phyloP scores from a whole-genome alignment of 2,797 vertebrate species.

The Takifugu rubripes region DNA sequence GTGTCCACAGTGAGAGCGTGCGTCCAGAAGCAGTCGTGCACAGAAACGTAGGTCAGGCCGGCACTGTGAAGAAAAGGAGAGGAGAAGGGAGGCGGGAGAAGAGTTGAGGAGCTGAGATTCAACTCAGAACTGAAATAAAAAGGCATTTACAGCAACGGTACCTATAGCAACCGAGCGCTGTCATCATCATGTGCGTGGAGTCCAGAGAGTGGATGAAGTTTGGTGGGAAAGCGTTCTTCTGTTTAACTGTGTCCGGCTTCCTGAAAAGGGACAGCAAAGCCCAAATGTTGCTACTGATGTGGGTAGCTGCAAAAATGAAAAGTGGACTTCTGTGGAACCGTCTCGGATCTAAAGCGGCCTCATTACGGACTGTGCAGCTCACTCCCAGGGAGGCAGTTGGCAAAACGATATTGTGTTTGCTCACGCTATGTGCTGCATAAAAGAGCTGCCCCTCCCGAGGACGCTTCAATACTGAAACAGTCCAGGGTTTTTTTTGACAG shows the following conservation, averaged over 20 bases:
- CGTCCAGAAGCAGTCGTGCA: constrained; percentile 98
- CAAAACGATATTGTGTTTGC: background rate
- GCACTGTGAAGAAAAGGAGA: constrained; percentile 65
- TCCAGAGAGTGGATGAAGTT: constrained; percentile 99
- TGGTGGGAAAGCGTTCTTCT: constrained; percentile 96
- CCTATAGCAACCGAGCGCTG: constrained; percentile 87
- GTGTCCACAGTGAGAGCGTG: constrained; percentile 85
- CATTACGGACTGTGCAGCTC: background rate
- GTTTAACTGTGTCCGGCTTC: constrained; percentile 89
- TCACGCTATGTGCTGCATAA: background rate
- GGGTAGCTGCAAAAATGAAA: background rate
- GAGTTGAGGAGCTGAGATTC: background rate
- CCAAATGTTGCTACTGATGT: background rate
- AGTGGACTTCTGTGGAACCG: background rate
- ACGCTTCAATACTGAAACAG: background rate
- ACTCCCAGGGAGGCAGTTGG: constrained; percentile 1
- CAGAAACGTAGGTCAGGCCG: constrained; percentile 91
- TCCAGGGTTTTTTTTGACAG: background rate
- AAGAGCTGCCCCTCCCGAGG: background rate
- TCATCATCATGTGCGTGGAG: constrained; percentile 99
- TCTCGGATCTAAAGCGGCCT: background rate
- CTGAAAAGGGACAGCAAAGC: constrained; percentile 58
- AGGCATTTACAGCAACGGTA: constrained; percentile 38
- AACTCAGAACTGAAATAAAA: background rate
- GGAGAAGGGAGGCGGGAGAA: background rate